phyloP scores from a whole-genome alignment of 2,888 invertebrate genomes.

The Dynastes grantii region DNA sequence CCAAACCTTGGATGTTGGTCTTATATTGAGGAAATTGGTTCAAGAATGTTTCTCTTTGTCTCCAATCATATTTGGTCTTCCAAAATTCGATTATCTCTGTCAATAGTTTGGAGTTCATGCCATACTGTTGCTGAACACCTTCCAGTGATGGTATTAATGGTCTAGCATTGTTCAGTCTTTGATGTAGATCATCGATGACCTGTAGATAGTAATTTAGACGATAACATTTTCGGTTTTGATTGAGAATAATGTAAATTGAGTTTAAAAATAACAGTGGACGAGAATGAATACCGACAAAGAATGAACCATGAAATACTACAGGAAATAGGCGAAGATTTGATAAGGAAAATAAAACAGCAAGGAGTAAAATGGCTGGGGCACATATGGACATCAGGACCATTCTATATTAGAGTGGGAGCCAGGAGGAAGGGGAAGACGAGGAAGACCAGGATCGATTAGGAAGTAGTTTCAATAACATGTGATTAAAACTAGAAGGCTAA shows the following conservation, averaged over 20 bases:
- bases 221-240: conserved; percentile 69
- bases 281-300: no score
- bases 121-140: conserved; percentile 83
- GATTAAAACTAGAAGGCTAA: no score
- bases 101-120: conserved; percentile 81
- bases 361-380: no score
- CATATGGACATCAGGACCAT: no score
- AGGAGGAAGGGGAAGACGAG: no score
- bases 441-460: no score
- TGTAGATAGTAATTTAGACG: conserved; percentile 43
- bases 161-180: conserved; percentile 72
- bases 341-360: no score
- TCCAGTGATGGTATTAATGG: conserved; percentile 74
- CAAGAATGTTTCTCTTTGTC: conserved; percentile 74
- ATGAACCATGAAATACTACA: no score
- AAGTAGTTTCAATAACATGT: no score
- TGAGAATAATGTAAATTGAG: neutral
- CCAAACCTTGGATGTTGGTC: conserved; percentile 81
- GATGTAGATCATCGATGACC: conserved; percentile 70
- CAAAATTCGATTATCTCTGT: conserved; percentile 83
- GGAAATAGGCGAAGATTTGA: no score
- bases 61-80: conserved; percentile 81
- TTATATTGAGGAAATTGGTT: conserved; percentile 81
- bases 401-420: no score
- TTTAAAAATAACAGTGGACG: neutral